Percentiles rank a stretch among this genome's conserved stretches.
Conservation (phyloP, 2,797 vertebrate genomes). For the Myioborus miniatus region DNA sequence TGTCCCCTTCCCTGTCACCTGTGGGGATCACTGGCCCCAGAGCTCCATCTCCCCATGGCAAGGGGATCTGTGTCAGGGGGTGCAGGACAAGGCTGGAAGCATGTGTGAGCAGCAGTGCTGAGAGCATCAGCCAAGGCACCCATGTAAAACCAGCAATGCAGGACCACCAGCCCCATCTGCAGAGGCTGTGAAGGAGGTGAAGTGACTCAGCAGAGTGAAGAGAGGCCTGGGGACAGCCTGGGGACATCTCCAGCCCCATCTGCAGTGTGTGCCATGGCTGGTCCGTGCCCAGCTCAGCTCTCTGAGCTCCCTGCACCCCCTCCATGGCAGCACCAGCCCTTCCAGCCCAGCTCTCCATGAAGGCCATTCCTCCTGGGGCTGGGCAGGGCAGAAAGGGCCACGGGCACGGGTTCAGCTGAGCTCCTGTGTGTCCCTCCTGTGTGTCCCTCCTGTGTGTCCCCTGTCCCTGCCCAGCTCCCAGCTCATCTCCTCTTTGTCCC, state of each 20-base stretch:
- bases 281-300: no score
- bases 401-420: rapidly evolving
- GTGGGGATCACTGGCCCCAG: background rate
- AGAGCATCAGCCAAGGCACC: background rate
- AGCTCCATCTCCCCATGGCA: background rate
- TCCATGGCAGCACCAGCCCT: background rate
- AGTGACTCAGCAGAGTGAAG: rapidly evolving
- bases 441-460: no score
- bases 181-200: background rate
- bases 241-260: background rate
- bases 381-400: rapidly evolving
- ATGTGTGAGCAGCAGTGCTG: background rate
- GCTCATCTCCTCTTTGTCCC: no score
- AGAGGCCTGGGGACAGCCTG: background rate
- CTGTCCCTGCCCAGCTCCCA: no score
- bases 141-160: background rate
- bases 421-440: no score
- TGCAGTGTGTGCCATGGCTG: rapidly evolving
- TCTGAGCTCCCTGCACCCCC: background rate
- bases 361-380: background rate
- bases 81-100: background rate
- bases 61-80: background rate
- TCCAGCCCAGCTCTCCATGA: rapidly evolving
- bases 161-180: background rate
- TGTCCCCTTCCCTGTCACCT: background rate